Evolutionary conservation across 23 tunicate species (phyloP).

Genomic region (Corella eumyota): DNA sequence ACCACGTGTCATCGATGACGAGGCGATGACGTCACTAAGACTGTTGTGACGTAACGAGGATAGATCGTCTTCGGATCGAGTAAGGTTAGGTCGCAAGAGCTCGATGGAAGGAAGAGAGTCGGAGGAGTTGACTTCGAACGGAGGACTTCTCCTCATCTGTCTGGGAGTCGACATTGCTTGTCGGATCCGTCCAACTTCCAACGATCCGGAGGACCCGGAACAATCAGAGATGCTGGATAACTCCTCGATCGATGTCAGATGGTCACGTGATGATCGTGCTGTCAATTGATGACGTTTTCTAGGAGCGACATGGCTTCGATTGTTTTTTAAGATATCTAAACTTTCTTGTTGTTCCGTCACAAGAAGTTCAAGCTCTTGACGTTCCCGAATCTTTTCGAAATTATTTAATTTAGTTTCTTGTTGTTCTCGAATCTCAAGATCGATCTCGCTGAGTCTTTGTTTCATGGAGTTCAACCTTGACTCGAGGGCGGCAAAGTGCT

Average conservation of each 20-base stretch:
- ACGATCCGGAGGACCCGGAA: conserved; percentile 54
- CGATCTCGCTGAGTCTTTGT: conserved; percentile 28
- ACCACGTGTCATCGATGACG: conserved; percentile 3
- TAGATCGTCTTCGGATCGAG: not conserved
- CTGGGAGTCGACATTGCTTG: conserved; percentile 27
- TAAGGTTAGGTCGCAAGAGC: no score
- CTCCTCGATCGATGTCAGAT: conserved; percentile 57
- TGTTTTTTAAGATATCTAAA: conserved; percentile 22
- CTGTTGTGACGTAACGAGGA: conserved; percentile 5
- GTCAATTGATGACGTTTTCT: no score
- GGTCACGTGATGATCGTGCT: conserved; percentile 21
- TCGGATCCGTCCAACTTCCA: conserved; percentile 1
- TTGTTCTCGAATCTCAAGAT: conserved; percentile 38
- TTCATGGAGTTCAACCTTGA: conserved; percentile 52
- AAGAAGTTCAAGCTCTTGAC: conserved; percentile 65
- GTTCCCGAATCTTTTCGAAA: conserved; percentile 54
- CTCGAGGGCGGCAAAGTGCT: conserved; percentile 74
- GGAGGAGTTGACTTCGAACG: not conserved
- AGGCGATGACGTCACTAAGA: conserved; percentile 4
- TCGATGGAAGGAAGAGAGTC: conserved; percentile 14
- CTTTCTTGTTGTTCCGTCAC: conserved; percentile 60
- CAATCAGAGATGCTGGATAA: conserved; percentile 48
- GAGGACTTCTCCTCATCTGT: conserved; percentile 9
- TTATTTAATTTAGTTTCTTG: conserved; percentile 50
- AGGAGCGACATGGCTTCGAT: no score